Evolutionary conservation across 1,140 invertebrate species (phyloP).

Genomic region (Neoseiulus cucumeris): DNA sequence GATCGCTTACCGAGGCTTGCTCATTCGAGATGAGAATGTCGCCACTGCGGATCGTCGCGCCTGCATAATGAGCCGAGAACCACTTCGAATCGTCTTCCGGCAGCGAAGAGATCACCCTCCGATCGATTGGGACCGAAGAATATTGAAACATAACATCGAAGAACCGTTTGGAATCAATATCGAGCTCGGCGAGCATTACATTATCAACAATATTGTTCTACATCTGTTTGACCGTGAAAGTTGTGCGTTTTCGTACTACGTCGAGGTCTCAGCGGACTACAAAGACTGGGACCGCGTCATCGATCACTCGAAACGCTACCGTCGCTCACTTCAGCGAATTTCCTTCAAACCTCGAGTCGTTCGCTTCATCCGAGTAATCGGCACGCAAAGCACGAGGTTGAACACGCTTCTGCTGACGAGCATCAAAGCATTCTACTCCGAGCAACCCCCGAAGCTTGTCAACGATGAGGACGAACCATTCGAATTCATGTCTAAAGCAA

Average conservation of each 20-base stretch:
- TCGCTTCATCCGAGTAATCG: slow-evolving; percentile 64
- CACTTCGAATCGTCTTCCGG: slow-evolving; percentile 49
- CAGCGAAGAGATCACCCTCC: slow-evolving; percentile 57
- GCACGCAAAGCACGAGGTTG: slow-evolving; percentile 84
- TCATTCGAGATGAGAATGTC: slow-evolving; percentile 66
- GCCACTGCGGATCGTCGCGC: slow-evolving; percentile 52
- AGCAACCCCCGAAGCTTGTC: slow-evolving; percentile 49
- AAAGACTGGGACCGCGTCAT: slow-evolving; percentile 81
- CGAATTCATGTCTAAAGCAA: too few relatives aligned
- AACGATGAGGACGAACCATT: too few relatives aligned
- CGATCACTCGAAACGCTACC: slow-evolving; percentile 73
- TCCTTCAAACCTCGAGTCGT: slow-evolving; percentile 77
- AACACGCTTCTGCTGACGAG: slow-evolving; percentile 79
- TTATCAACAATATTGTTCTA: slow-evolving; percentile 80
- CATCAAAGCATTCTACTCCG: slow-evolving; percentile 68
- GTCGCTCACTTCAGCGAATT: slow-evolving; percentile 84
- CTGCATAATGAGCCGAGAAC: slow-evolving; percentile 68
- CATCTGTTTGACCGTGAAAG: slow-evolving; percentile 81
- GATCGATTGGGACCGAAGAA: slow-evolving; percentile 78
- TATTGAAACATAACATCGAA: slow-evolving; percentile 76
- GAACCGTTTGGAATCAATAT: slow-evolving; percentile 61
- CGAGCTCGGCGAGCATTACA: slow-evolving; percentile 60
- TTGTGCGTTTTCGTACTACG: slow-evolving; percentile 75
- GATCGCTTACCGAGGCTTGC: slow-evolving; percentile 46
- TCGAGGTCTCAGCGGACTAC: slow-evolving; percentile 88